Evolutionary conservation across 2,888 invertebrate species (phyloP).

Genomic region (Napeogenes sylphis): DNA sequence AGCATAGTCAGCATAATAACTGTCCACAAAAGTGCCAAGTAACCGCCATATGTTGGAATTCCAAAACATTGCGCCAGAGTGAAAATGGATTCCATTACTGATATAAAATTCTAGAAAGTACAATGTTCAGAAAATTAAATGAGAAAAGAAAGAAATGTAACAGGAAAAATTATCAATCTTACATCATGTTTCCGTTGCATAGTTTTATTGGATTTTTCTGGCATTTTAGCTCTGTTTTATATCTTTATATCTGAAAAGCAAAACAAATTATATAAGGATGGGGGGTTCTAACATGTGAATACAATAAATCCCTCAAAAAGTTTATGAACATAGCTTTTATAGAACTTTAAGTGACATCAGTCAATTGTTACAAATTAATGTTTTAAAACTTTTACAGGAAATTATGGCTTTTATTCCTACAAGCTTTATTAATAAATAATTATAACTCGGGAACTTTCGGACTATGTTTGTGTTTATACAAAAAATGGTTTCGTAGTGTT

Average conservation of each 20-base stretch:
- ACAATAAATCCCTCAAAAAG: too few relatives aligned
- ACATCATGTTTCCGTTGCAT: conserved; percentile 9
- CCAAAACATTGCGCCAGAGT: conserved; percentile 49
- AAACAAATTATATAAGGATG: too few relatives aligned
- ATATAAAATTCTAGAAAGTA: conserved; percentile 49
- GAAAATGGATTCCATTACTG: conserved; percentile 44
- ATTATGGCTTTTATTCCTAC: too few relatives aligned
- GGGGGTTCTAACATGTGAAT: too few relatives aligned
- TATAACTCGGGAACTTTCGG: too few relatives aligned
- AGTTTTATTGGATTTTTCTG: conserved; percentile 7
- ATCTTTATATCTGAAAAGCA: background rate
- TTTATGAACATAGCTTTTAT: too few relatives aligned
- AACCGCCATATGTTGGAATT: conserved; percentile 42
- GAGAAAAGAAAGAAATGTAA: background rate
- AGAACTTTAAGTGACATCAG: too few relatives aligned
- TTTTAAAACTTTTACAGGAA: too few relatives aligned
- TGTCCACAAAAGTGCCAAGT: conserved; percentile 37
- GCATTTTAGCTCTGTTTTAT: conserved; percentile 7
- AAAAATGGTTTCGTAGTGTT: too few relatives aligned
- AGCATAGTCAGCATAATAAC: conserved; percentile 41
- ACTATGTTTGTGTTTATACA: too few relatives aligned
- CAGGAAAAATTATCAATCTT: conserved; percentile 11
- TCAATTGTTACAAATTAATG: too few relatives aligned
- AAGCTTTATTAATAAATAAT: too few relatives aligned
- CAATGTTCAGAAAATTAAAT: background rate